phyloP scores from a whole-genome alignment of 2,113 vertebrate species.

The Pterocles orientalis region DNA sequence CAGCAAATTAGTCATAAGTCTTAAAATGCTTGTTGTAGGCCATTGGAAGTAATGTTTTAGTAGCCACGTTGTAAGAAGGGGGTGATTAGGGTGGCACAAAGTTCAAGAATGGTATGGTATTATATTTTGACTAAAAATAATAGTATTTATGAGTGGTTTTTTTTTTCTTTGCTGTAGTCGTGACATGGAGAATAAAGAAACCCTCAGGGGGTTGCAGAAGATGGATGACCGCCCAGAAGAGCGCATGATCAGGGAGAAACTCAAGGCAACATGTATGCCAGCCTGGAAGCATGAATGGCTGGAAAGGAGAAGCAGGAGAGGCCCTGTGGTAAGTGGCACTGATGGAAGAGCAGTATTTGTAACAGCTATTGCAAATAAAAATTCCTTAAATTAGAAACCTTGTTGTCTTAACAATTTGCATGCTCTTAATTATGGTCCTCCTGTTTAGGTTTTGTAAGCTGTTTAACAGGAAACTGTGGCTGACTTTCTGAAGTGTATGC shows the following conservation, averaged over 20 bases:
- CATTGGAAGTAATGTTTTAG: not conserved
- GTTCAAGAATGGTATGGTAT: not conserved
- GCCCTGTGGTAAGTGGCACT: slow-evolving; percentile 83
- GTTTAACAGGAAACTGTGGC: not conserved
- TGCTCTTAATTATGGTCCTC: accelerated
- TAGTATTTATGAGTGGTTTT: not conserved
- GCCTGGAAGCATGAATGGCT: slow-evolving; percentile 93
- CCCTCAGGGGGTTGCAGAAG: slow-evolving; percentile 87
- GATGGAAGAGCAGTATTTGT: not conserved
- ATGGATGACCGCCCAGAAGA: slow-evolving; percentile 93
- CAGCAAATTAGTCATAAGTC: not conserved
- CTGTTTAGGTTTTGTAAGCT: not conserved
- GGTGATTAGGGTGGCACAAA: not conserved
- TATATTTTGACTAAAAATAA: not conserved
- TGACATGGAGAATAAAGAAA: slow-evolving; percentile 90
- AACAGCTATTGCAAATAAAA: not conserved
- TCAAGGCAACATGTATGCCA: slow-evolving; percentile 91
- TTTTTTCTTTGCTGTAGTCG: slow-evolving; percentile 70
- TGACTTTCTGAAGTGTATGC: accelerated
- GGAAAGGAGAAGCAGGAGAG: slow-evolving; percentile 85
- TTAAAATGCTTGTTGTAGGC: not conserved
- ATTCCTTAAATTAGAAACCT: not conserved
- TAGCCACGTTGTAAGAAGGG: not conserved
- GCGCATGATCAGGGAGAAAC: slow-evolving; percentile 90
- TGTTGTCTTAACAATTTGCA: not conserved